phyloP scores from a whole-genome alignment of 2,797 vertebrate species.

The Alosa sapidissima region DNA sequence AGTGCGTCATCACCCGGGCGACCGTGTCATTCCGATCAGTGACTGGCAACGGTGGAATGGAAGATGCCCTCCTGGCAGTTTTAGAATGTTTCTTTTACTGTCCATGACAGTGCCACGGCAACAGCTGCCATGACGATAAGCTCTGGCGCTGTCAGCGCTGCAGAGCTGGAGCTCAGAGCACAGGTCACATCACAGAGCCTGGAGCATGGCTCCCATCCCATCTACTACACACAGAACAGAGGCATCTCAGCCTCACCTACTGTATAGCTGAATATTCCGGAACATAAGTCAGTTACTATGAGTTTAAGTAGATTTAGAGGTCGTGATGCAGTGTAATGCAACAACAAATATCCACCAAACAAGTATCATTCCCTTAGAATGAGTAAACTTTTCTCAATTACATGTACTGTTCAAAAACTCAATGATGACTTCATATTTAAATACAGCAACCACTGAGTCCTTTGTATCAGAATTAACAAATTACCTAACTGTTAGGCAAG shows the following conservation, averaged over 20 bases:
- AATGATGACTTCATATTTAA: not conserved
- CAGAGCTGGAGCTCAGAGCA: not conserved
- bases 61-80: conserved; percentile 36
- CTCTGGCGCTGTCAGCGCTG: conserved; percentile 30
- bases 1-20: conserved; percentile 28
- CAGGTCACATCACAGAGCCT: conserved; percentile 2
- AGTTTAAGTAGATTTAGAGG: no score
- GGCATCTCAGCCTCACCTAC: not conserved
- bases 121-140: conserved; percentile 46
- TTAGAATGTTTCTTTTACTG: conserved; percentile 36
- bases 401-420: no score
- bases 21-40: not conserved
- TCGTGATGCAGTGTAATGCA: not conserved
- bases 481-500: not conserved
- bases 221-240: not conserved
- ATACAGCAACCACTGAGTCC: not conserved
- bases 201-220: not conserved
- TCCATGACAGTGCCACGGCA: conserved; percentile 34
- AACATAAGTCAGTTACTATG: not conserved
- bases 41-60: conserved; percentile 38
- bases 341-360: not conserved
- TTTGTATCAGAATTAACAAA: not conserved
- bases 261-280: not conserved
- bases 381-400: not conserved
- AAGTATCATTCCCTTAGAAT: not conserved